phyloP scores from a whole-genome alignment of 2,113 vertebrate genomes.

The Craseonycteris thonglongyai region DNA sequence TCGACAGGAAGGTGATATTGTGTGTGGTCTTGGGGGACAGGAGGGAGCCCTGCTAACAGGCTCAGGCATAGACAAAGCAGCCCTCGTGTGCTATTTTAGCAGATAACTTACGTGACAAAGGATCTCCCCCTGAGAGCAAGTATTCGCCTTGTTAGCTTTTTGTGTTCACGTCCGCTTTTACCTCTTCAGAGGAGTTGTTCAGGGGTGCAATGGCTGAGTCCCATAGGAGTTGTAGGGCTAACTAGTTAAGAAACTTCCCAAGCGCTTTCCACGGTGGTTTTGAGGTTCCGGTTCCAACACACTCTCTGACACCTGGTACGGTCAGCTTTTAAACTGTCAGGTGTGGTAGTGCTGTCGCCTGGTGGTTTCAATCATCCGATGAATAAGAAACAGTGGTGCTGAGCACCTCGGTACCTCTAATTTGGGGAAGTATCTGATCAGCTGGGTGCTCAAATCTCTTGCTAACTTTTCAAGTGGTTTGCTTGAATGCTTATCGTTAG shows the following conservation, averaged over 20 bases:
- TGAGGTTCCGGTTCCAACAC: fast-evolving
- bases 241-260: background rate
- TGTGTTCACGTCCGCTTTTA: fast-evolving
- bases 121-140: background rate
- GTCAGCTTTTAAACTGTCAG: background rate
- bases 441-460: background rate
- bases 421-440: background rate
- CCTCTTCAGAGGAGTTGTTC: background rate
- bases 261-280: background rate
- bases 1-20: background rate
- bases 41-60: too few relatives aligned
- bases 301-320: background rate
- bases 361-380: background rate
- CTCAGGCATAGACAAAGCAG: background rate
- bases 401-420: fast-evolving
- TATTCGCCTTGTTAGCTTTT: background rate
- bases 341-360: background rate
- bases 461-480: background rate
- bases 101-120: background rate
- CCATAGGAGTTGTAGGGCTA: fast-evolving
- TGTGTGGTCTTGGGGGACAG: background rate
- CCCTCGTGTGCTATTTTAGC: fast-evolving
- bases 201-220: background rate
- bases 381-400: too few relatives aligned
- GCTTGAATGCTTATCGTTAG: background rate